Evolutionary conservation across 2,888 invertebrate species (phyloP).

Genomic region (Amiota minor): DNA sequence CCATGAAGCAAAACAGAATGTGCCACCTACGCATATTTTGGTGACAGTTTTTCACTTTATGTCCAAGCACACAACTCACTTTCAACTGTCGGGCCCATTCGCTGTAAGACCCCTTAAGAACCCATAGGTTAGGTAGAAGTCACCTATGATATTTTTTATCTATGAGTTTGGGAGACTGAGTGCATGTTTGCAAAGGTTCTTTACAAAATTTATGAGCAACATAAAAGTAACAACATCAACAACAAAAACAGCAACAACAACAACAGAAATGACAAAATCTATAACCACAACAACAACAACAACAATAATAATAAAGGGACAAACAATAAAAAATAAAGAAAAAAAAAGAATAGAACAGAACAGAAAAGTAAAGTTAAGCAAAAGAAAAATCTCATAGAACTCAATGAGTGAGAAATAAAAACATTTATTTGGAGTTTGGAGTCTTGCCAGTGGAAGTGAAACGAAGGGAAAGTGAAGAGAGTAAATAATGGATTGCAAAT

Average conservation of each 20-base stretch:
- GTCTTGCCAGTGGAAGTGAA: too few relatives aligned
- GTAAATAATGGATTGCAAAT: too few relatives aligned
- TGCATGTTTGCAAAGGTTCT: conserved; percentile 9
- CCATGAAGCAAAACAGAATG: conserved; percentile 13
- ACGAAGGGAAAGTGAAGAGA: too few relatives aligned
- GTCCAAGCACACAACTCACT: too few relatives aligned
- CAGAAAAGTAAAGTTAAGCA: conserved; percentile 26
- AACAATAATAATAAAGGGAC: conserved; percentile 56
- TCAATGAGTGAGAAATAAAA: too few relatives aligned
- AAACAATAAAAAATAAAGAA: conserved; percentile 43
- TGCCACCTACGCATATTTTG: conserved; percentile 18
- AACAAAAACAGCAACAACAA: conserved; percentile 5
- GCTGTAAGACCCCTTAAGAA: too few relatives aligned
- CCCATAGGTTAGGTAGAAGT: too few relatives aligned
- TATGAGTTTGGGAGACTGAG: too few relatives aligned
- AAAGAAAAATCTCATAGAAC: neutral
- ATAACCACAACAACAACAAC: conserved; percentile 15
- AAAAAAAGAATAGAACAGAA: conserved; percentile 36
- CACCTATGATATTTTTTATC: too few relatives aligned
- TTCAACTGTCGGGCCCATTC: too few relatives aligned
- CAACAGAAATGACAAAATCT: neutral
- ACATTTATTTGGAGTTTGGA: too few relatives aligned
- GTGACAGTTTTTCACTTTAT: neutral
- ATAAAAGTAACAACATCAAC: conserved; percentile 22
- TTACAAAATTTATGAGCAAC: conserved; percentile 26